Conservation (phyloP, 1,140 invertebrate genomes). For the Drosophila nannoptera region DNA sequence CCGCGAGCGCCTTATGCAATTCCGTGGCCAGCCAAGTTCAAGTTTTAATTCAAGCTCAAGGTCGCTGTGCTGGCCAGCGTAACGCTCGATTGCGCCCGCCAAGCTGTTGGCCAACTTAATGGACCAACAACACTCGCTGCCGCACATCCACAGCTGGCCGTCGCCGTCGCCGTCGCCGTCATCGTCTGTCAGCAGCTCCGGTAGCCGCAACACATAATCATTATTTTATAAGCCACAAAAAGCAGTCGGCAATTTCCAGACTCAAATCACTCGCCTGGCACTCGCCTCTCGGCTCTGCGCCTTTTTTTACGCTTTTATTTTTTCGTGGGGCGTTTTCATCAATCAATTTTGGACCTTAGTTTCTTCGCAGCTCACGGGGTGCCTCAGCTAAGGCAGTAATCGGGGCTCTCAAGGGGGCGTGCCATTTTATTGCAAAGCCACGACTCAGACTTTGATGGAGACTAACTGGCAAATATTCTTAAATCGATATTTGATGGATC, state of each 20-base stretch:
- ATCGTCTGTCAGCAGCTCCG: conserved; percentile 29
- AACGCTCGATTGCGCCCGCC: conserved; percentile 6
- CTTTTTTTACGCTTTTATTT: conserved; percentile 8
- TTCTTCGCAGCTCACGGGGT: conserved; percentile 20
- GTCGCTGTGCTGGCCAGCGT: conserved; percentile 26
- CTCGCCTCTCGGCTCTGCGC: conserved; percentile 10
- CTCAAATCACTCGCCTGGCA: conserved; percentile 13
- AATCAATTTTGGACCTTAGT: conserved; percentile 58
- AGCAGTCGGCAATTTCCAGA: conserved; percentile 52
- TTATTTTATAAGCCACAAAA: conserved; percentile 64
- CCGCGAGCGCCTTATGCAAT: conserved; percentile 47
- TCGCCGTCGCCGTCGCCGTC: conserved; percentile 22
- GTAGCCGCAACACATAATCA: conserved; percentile 69
- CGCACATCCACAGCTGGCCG: neutral
- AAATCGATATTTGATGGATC: too few species aligned
- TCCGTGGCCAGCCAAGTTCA: conserved; percentile 44
- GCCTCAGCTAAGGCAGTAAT: neutral
- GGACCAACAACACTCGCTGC: conserved; percentile 21
- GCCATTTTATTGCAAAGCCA: neutral
- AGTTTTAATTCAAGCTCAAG: conserved; percentile 73
- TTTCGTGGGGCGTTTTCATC: conserved; percentile 68
- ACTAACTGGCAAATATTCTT: too few species aligned
- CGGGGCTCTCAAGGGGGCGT: neutral
- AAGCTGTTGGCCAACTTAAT: conserved; percentile 28
- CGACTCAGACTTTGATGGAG: too few species aligned